These are phyloP conservation scores for Tragelaphus eurycerus DNA, from an alignment of 2,797 vertebrate genomes.

Conservation along the genomic window DNA sequence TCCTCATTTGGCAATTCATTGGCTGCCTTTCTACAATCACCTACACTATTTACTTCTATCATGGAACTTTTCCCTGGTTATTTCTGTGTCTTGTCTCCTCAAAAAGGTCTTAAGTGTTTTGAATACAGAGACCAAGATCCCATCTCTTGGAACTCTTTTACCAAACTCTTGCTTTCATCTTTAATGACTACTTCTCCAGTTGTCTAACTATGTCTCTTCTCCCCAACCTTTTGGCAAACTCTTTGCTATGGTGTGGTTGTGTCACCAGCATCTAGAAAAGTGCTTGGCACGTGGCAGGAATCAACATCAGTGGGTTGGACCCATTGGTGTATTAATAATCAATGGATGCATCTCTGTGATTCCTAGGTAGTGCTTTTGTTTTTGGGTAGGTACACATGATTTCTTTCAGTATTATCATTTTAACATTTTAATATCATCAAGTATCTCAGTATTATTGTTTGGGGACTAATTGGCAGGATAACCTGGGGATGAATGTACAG, in stretches of 20 bases:
- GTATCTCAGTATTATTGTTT: not conserved
- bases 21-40: rapidly evolving
- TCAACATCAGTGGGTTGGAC: rapidly evolving
- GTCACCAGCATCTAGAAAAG: not conserved
- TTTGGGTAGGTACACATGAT: not conserved
- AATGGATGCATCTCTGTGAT: not conserved
- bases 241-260: not conserved
- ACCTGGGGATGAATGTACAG: not conserved
- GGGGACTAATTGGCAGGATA: not conserved
- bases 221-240: not conserved
- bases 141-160: not conserved
- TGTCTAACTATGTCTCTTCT: not conserved
- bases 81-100: not conserved
- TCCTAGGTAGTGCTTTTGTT: rapidly evolving
- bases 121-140: not conserved
- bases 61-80: not conserved
- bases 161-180: not conserved
- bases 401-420: not conserved
- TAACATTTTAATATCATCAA: not conserved
- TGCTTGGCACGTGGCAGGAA: not conserved
- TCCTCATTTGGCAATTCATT: not conserved
- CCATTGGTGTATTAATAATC: not conserved
- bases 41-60: not conserved
- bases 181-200: not conserved
- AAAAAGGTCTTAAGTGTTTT: not conserved